Percentiles rank a stretch among this genome's conserved stretches.
Evolutionary conservation across 2,888 invertebrate species (phyloP).

Genomic region (Clusia tigrina): DNA sequence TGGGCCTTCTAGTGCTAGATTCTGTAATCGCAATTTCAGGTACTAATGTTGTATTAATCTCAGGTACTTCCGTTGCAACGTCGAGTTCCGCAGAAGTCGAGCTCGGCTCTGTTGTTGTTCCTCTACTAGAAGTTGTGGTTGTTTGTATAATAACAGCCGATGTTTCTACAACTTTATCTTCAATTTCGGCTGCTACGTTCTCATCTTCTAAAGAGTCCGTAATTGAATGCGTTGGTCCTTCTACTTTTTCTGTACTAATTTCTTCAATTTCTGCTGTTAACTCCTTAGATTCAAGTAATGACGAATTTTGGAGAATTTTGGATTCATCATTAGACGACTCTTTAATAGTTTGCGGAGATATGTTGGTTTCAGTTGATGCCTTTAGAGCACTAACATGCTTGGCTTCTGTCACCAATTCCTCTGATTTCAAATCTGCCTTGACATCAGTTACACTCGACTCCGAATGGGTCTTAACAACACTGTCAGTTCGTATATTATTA

Average conservation of each 20-base stretch:
- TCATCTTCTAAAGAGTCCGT: conserved; percentile 37
- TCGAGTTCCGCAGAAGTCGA: too few species aligned
- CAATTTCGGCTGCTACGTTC: conserved; percentile 41
- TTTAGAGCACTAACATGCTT: too few species aligned
- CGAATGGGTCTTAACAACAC: too few species aligned
- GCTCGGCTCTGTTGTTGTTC: not conserved
- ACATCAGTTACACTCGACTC: too few species aligned
- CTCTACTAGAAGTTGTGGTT: not conserved
- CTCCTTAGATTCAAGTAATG: not conserved
- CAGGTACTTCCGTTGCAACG: too few species aligned
- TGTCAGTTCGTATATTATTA: too few species aligned
- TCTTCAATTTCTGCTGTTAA: conserved; percentile 16
- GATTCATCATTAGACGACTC: too few species aligned
- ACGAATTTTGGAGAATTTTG: too few species aligned
- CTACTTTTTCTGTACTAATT: not conserved
- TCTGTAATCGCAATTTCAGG: not conserved
- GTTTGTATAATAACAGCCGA: not conserved
- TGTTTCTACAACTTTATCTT: conserved; percentile 35
- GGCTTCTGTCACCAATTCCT: too few species aligned
- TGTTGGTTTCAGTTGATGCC: too few species aligned
- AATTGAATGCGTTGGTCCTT: not conserved
- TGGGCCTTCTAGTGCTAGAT: not conserved
- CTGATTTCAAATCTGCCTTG: too few species aligned
- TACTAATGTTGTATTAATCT: not conserved
- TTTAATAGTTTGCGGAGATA: too few species aligned